Base-by-base conservation (phyloP, 2,113 vertebrate species). In the Tor tambroides region DNA sequence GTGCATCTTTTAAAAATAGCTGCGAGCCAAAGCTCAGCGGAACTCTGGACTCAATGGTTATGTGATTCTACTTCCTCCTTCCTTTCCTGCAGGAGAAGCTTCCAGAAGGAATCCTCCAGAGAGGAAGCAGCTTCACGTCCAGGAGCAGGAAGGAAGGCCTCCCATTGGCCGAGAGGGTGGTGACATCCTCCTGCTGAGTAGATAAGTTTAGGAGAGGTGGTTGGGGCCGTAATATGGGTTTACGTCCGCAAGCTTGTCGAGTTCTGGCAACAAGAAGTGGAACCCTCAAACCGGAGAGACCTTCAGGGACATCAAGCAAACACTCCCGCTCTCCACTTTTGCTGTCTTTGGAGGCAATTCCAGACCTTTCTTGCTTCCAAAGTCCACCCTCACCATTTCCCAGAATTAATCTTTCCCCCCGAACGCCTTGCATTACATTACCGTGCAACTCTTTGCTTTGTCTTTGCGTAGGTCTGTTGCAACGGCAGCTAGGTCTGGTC, bases 371-470 rank as follows among this genome's bases (percentile, higher is more conserved):
- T 21, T 14, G 12, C 23, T 88, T 92, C 91, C 93, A 90, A 88
- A 91, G 94, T 92, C 87, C 65, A 87, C 61, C 83, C 81, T 84
- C 35, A 80, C 86, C 90, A 90, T 89, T 90, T 86, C 23, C 51
- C 80, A 88, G 43, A 84, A 81, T 71, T 46, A 65, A 86, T 87
- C 71, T 56, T 12, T 81, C 9, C n/a, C 8, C 56, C 67, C 26
- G n/a, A 15, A 23, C 8, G 0, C 15, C 2, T 5, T 81, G 80
- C 82, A 87, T 99, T 97, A 99, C 98, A 99, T 99, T 92, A 99
- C 95, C 0, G 96, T 96, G 93, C 98, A 99, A 32, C 98, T 99
- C 95, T 98, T 99, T 1, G 98, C 98, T 96, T 99, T 99, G 95
- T 99, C 98, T 95, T 99, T 99, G 72, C 98, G 94, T 90, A 99